Evolutionary conservation across 2,797 vertebrate species (phyloP), one percentile per base, ranked within the genome.

Genomic region (Acanthurus leucopareius): DNA sequence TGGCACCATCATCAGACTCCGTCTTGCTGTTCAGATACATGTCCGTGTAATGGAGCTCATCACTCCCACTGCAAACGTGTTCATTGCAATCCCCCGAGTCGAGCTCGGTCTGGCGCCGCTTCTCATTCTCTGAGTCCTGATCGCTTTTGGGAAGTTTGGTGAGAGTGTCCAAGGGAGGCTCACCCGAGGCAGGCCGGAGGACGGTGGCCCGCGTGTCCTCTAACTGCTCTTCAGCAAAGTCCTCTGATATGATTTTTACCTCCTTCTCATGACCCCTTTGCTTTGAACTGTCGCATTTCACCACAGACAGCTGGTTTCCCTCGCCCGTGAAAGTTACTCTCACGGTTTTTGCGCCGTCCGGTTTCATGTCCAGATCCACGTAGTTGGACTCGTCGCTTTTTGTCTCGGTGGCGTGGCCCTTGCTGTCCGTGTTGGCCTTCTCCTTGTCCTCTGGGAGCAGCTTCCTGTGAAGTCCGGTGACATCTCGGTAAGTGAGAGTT

Each of bases 31-130:
- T 95, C 70, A 96, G 77, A 79, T 95, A 96, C 91, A 96, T 95
- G 80, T 96, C 96, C 25, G 94, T 95, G 86, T 94, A 96, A 47
- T 85, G 94, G 20, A 96, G 90, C 77, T 96, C 94, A n/a, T 97
- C 96, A 2, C 92, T 96, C 69, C 95, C 96, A 47, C 93, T 95
- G 47, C 95, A 87, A n/a, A 91, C 95, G 14, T 92, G 93, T 15
- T 96, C 94, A 0, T 89, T 81, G 72, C 86, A 77, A 48, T 91
- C 89, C 28, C 79, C 80, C 1, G 81, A 74, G 5, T 88, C 84
- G 4, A 58, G 72, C 61, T 93, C 88, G 4, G 88, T 77, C 88
- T 86, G 91, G 25, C 82, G 80, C 69, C 79, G 93, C 44, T 83
- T 77, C 35, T 93, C 94, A 49, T 77, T 77, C 44, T 85, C 87